Evolutionary conservation across 2,888 invertebrate genomes (phyloP).

Genomic region (Trichogramma dendrolimi): DNA sequence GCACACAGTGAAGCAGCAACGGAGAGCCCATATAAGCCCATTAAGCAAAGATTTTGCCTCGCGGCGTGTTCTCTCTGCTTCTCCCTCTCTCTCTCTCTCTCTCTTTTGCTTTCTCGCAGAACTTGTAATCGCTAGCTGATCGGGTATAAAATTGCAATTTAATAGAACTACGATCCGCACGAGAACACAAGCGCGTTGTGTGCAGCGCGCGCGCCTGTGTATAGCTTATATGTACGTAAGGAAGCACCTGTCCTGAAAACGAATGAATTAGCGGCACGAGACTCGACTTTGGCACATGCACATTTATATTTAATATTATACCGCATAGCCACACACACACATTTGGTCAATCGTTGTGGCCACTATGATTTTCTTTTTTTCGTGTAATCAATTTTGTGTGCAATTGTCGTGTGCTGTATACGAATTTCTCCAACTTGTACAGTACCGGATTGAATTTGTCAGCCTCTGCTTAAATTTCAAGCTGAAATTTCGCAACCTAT

Average conservation of each 20-base stretch:
- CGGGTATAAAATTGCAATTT: conserved; percentile 48
- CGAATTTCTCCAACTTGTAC: too few relatives aligned
- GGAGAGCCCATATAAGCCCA: too few relatives aligned
- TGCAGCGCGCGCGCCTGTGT: too few relatives aligned
- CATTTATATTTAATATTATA: conserved; percentile 19
- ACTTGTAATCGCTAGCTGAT: conserved; percentile 36
- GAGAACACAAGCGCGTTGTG: not conserved
- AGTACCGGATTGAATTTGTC: too few relatives aligned
- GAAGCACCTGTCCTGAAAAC: conserved; percentile 45
- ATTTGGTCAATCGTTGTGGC: not conserved
- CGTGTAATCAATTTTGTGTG: conserved; percentile 1
- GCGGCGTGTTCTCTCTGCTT: too few relatives aligned
- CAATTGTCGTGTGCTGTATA: not conserved
- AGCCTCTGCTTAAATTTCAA: too few relatives aligned
- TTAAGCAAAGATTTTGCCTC: too few relatives aligned
- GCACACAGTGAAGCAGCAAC: too few relatives aligned
- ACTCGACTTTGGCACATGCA: conserved; percentile 21
- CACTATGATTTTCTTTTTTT: conserved; percentile 16
- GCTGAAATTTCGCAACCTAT: too few relatives aligned
- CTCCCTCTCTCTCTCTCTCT: too few relatives aligned
- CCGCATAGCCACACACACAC: not conserved
- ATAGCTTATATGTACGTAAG: not conserved
- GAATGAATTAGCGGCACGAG: conserved; percentile 39
- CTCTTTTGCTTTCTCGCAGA: too few relatives aligned
- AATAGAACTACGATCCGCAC: conserved; percentile 35